phyloP scores from a whole-genome alignment of 1,140 invertebrate species.

The Drosophila tristis region DNA sequence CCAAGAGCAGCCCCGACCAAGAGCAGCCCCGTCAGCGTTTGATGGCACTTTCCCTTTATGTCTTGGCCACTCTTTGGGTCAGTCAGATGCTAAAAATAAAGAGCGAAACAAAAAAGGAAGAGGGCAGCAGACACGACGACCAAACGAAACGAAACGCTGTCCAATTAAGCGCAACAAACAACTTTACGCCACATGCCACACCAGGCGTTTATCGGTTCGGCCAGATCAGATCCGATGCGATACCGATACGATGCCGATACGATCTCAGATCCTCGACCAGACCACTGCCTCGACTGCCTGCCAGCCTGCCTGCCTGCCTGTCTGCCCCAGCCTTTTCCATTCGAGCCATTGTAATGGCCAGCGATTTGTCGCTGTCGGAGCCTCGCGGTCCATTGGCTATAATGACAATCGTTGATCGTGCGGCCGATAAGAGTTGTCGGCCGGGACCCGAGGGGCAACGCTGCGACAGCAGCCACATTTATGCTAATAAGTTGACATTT shows the following conservation, averaged over 20 bases:
- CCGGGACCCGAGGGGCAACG: constrained; percentile 34
- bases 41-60: constrained; percentile 39
- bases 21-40: neutral
- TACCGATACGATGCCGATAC: constrained; percentile 42
- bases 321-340: neutral
- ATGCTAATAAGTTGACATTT: constrained; percentile 83
- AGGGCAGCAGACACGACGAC: constrained; percentile 3
- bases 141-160: constrained; percentile 52
- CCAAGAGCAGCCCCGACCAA: neutral
- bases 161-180: constrained; percentile 82
- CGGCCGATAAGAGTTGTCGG: constrained; percentile 60
- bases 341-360: constrained; percentile 65
- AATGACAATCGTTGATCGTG: constrained; percentile 75
- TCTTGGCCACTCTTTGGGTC: constrained; percentile 49
- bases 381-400: constrained; percentile 46
- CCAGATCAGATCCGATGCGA: constrained; percentile 64
- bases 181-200: constrained; percentile 81
- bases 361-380: constrained; percentile 79
- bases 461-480: constrained; percentile 66
- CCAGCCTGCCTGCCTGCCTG: neutral
- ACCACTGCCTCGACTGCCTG: neutral
- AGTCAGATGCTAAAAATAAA: constrained; percentile 59
- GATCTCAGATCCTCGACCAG: constrained; percentile 35
- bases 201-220: constrained; percentile 71
- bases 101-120: constrained; percentile 43